Evolutionary conservation across 2,888 invertebrate species (phyloP), one percentile per base, ranked within the genome.

Genomic region (Pardosa pseudoannulata): DNA sequence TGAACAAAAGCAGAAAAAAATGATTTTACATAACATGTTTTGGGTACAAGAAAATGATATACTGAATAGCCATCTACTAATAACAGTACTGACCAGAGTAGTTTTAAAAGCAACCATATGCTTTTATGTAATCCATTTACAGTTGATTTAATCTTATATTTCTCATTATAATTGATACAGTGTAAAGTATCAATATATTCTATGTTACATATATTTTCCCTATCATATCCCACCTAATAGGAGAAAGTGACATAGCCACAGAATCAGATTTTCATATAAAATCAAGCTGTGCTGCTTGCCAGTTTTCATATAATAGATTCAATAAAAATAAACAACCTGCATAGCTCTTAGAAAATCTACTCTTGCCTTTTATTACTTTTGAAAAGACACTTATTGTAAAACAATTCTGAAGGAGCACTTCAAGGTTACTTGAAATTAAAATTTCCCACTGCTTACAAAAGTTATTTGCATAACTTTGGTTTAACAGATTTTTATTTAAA

Each of bases 381-480:
- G 65, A 29, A 65, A 65, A 31, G 29, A 65, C 65, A 29, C 65
- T 65, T 31, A 65, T n/a, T 65, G 65, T 31, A 31, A 29, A 65
- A 65, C 29, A 31, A 46, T 67, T 76, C 32, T 67, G 41, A 78
- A 70, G 65, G 56, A 68, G 70, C 50, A 78, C 68, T 56, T 78
- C 36, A n/a, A 78, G 31, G 46, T 78, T 67, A 28, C 56, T 41
- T n/a, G 36, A 70, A 70, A 70, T 27, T n/a, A 28, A 1, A 29
- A n/a, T 65, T 29, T 29, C 19, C 7, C 16, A 67, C n/a, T n/a
- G 36, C n/a, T 41, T 67, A 67, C 36, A 67, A 23, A 39, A 46
- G 39, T 64, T 76, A 75, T 16, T 28, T 28, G 39, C 11, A 56
- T 56, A 72, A 27, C 23, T 28, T 9, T 64, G 9, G 23, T 36